Percentiles rank a stretch among this genome's conserved stretches.
Evolutionary conservation across 2,888 invertebrate species (phyloP).

Genomic region (Kuschelorhynchus macadamiae): DNA sequence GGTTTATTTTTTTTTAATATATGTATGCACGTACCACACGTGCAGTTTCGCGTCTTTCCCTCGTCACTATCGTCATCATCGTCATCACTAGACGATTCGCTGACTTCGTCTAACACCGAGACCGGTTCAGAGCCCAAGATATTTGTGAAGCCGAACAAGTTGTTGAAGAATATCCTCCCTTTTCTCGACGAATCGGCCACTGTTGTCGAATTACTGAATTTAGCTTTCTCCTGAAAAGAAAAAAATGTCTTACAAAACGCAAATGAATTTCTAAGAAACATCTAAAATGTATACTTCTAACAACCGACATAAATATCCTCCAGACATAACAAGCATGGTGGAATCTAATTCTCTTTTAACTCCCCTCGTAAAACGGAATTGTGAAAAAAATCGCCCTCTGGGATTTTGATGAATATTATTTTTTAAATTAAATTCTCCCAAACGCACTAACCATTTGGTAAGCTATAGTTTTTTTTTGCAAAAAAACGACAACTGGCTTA

Average conservation of each 20-base stretch:
- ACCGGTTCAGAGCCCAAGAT: constrained; percentile 23
- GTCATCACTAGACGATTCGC: constrained; percentile 14
- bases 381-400: no score
- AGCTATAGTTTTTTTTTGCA: no score
- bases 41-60: constrained; percentile 40
- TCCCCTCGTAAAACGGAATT: no score
- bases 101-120: constrained; percentile 3
- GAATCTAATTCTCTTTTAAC: not conserved
- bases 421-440: no score
- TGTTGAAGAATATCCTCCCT: constrained; percentile 45
- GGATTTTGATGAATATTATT: no score
- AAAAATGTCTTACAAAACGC: not conserved
- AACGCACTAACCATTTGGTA: no score
- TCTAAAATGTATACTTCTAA: not conserved
- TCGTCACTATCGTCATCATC: constrained; percentile 36
- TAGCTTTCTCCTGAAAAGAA: constrained; percentile 20
- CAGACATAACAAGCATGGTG: no score
- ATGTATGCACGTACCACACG: constrained; percentile 41
- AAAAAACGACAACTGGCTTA: no score
- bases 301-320: no score
- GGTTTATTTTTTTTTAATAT: no score
- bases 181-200: constrained; percentile 21
- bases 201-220: constrained; percentile 25
- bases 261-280: not conserved
- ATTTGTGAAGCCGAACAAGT: constrained; percentile 29